Conservation (phyloP, 2,888 invertebrate species). For the Acleris sparsana region DNA sequence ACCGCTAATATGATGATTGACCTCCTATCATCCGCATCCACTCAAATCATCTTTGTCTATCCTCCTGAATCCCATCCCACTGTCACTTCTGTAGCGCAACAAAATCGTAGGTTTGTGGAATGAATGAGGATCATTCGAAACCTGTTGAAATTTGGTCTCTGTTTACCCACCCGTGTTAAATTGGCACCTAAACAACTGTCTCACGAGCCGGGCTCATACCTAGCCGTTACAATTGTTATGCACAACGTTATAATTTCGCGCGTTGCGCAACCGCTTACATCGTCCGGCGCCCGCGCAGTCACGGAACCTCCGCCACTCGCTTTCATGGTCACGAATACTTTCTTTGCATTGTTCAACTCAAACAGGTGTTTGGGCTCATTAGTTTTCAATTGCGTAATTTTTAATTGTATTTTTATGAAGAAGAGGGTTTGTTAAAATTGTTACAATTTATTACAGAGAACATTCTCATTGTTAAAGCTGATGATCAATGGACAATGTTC, state of each 20-base stretch:
- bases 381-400: conserved; percentile 24
- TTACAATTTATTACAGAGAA: no score
- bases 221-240: conserved; percentile 31
- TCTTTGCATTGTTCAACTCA: conserved; percentile 56
- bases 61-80: no score
- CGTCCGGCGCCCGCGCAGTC: conserved; percentile 47
- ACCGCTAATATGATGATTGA: no score
- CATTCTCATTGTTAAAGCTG: background rate
- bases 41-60: no score
- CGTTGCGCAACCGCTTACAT: conserved; percentile 48
- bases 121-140: no score
- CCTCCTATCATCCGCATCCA: no score
- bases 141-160: no score
- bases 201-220: conserved; percentile 2
- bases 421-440: conserved; percentile 1
- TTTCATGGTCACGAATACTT: conserved; percentile 80
- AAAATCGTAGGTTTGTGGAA: no score
- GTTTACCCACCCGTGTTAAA: no score
- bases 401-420: conserved; percentile 14
- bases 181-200: background rate
- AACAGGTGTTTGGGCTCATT: conserved; percentile 34
- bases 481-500: background rate
- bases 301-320: conserved; percentile 61
- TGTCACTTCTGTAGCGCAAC: no score
- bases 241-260: conserved; percentile 34